Evolutionary conservation across 2,888 invertebrate genomes (phyloP).

Genomic region (Lepetodrilus schrolli): DNA sequence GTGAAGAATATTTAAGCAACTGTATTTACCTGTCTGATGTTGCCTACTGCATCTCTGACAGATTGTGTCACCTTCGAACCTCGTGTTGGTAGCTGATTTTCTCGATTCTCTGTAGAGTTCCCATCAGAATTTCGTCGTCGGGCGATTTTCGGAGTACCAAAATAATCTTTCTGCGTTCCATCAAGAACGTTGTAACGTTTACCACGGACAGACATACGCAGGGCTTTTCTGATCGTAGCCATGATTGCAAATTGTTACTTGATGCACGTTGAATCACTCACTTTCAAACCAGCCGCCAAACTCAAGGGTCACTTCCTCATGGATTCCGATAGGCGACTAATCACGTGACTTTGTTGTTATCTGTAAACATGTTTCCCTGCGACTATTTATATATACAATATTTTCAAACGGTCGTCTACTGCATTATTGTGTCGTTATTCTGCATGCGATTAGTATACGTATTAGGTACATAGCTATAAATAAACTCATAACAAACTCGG

Average conservation of each 20-base stretch:
- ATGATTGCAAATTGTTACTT: constrained; percentile 4
- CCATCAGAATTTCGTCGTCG: constrained; percentile 29
- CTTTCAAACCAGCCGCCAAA: constrained; percentile 39
- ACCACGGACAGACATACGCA: constrained; percentile 51
- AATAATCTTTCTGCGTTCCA: constrained; percentile 57
- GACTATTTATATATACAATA: neutral
- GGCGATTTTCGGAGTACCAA: constrained; percentile 46
- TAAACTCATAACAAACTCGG: too few species aligned
- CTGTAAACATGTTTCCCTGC: neutral
- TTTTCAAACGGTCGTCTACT: neutral
- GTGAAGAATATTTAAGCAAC: too few species aligned
- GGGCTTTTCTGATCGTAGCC: constrained; percentile 46
- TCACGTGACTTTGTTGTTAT: constrained; percentile 18
- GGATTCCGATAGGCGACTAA: neutral
- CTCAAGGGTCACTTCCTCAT: constrained; percentile 13
- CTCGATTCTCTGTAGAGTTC: constrained; percentile 1
- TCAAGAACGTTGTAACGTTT: constrained; percentile 54
- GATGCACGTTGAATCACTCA: neutral
- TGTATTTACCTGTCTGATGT: constrained; percentile 62
- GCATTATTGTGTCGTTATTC: neutral
- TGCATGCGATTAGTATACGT: neutral
- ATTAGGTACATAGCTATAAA: neutral
- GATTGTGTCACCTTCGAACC: constrained; percentile 58
- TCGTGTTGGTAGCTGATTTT: constrained; percentile 38
- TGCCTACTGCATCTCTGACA: constrained; percentile 66